Conservation (phyloP, 2,113 vertebrate genomes). For the Erythrocercus mccallii region DNA sequence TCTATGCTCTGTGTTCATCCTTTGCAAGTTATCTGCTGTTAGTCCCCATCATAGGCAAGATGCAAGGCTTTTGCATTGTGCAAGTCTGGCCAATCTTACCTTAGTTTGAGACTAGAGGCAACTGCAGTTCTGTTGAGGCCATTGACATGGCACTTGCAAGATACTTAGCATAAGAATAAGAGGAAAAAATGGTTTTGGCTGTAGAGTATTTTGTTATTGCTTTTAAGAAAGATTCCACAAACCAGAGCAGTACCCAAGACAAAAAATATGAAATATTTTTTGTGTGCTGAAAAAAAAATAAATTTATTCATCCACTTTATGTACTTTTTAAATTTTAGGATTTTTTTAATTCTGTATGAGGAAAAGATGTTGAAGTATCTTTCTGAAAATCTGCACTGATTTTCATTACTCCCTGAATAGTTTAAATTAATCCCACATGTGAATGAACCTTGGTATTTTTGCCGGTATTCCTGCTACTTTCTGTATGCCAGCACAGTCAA, state of each 20-base stretch:
- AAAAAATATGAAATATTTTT: neutral
- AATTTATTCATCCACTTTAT: neutral
- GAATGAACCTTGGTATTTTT: neutral
- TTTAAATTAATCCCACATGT: neutral
- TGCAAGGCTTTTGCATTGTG: neutral
- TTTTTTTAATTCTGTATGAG: neutral
- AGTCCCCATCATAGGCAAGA: neutral
- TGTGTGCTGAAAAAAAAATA: neutral
- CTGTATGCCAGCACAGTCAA: neutral
- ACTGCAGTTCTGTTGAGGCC: neutral
- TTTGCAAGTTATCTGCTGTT: neutral
- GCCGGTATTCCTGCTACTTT: neutral
- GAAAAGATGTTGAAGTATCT: neutral
- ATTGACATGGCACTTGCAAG: neutral
- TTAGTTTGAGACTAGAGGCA: neutral
- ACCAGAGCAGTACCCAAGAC: neutral
- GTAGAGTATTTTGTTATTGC: neutral
- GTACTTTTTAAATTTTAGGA: neutral
- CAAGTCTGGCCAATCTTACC: neutral
- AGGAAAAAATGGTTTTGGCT: neutral
- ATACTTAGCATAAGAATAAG: neutral
- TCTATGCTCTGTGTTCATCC: neutral
- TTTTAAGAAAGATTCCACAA: neutral
- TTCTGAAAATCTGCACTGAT: neutral
- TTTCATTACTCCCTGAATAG: neutral